Base-by-base conservation (phyloP, 2,797 vertebrate genomes). In the Micrastur ruficollis region DNA sequence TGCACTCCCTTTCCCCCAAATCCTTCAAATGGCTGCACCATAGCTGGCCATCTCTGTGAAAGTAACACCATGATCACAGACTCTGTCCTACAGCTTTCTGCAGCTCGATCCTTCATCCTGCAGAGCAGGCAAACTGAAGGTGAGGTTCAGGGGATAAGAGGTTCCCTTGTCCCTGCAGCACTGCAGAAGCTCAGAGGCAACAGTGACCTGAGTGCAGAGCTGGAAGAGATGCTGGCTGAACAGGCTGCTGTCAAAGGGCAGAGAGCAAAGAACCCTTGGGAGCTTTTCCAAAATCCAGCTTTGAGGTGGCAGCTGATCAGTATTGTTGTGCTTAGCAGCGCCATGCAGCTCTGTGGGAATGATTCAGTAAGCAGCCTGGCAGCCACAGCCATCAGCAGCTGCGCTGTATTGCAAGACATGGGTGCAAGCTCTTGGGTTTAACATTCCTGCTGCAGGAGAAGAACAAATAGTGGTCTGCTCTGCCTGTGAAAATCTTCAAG, bases 281-380 rank as follows among this genome's bases (percentile, higher is more conserved):
- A 99, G 66, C 98, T 99, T 21, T 97, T 99, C 40, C 66, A 52
- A 26, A 98, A 98, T 31, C 97, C 86, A 16, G 95, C 97, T 0
- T 91, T 99, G 71, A 98, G 98, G 96, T 98, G 98, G 98, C 99
- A 99, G 97, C 98, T 99, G 94, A 91, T 98, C 55, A 98, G 98
- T 19, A 95, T 99, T n/a, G 66, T 99, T 14, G 93, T 99, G 82
- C 97, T 99, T 96, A 98, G 99, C 98, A 99, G 99, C 0, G 98
- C 99, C 96, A 98, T 99, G 99, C 99, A 99, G 97, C 98, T 99
- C 83, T 99, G 99, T 7, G 99, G 99, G 8, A 99, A 99, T 6
- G 98, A 99, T 95, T 98, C 98, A 44, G 98, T 99, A 90, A 98
- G 98, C 73, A 42, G 61, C 42, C 66, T 0, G 22, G 46, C 46